A percentile compares a stretch with the other conserved stretches of the same genome.
These are phyloP conservation scores for Mesembrinibis cayennensis DNA, from an alignment of 2,113 vertebrate species.

Conservation along the genomic window DNA sequence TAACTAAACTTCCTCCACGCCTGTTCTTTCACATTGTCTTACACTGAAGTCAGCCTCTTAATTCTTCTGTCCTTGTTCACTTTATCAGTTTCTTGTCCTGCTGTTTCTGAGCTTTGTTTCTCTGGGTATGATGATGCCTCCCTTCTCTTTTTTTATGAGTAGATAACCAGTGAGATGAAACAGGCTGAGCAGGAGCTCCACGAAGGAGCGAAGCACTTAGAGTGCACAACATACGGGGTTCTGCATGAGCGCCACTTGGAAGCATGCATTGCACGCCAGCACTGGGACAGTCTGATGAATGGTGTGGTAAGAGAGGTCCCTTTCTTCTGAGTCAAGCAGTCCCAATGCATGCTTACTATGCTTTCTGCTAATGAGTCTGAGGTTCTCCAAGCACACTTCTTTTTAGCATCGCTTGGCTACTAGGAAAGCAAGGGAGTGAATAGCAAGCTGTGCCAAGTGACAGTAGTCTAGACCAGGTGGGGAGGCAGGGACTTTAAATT, in stretches of 20 bases:
- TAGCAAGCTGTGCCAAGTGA: not conserved
- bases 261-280: slow-evolving; percentile 68
- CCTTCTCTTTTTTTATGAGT: slow-evolving; percentile 13
- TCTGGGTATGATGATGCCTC: not conserved
- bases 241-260: slow-evolving; percentile 76
- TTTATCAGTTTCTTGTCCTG: not conserved
- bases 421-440: not conserved
- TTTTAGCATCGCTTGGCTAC: not conserved
- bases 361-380: not conserved
- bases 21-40: not conserved
- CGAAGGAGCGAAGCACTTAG: slow-evolving; percentile 55
- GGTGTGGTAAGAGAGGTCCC: slow-evolving; percentile 26
- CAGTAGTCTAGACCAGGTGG: not conserved
- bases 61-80: not conserved
- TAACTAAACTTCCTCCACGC: not conserved
- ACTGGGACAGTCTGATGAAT: slow-evolving; percentile 78
- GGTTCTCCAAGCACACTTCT: not conserved
- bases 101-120: not conserved
- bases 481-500: not conserved
- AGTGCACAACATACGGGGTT: slow-evolving; percentile 76
- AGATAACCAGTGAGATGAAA: slow-evolving; percentile 79
- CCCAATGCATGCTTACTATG: not conserved
- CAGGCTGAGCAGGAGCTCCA: slow-evolving; percentile 64
- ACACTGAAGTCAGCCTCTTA: not conserved
- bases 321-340: not conserved